Percentiles rank a stretch among this genome's conserved stretches.
Evolutionary conservation across 2,888 invertebrate species (phyloP).

Genomic region (Ctena decussata): DNA sequence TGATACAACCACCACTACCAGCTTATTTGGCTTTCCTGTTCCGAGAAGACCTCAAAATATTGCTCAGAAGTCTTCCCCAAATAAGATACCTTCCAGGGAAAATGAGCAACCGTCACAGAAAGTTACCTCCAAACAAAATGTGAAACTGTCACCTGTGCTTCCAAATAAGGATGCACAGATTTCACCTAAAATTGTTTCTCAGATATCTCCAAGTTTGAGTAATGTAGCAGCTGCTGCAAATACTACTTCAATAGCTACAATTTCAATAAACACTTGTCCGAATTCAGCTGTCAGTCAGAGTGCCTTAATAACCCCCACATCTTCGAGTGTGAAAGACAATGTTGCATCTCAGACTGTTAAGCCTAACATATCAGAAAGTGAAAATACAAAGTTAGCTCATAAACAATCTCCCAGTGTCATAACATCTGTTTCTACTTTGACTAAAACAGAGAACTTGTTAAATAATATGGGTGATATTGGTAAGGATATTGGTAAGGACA

Average conservation of each 20-base stretch:
- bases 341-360: neutral
- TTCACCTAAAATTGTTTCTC: neutral
- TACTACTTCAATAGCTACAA: neutral
- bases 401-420: neutral
- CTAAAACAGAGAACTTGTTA: neutral
- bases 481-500: neutral
- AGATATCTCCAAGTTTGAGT: neutral
- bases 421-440: neutral
- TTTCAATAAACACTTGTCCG: neutral
- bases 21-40: constrained; percentile 62
- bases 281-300: neutral
- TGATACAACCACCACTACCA: constrained; percentile 63
- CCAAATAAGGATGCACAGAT: neutral
- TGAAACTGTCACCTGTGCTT: neutral
- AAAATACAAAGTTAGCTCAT: neutral
- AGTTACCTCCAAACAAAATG: constrained; percentile 41
- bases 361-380: neutral
- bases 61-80: constrained; percentile 42
- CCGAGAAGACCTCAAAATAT: constrained; percentile 43
- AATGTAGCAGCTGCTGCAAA: neutral
- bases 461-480: neutral
- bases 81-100: neutral
- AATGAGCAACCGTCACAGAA: neutral
- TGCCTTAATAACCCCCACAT: neutral
- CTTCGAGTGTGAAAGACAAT: neutral